Evolutionary conservation across 2,113 vertebrate species (phyloP).

Genomic region (Neodontobutis hainanensis): DNA sequence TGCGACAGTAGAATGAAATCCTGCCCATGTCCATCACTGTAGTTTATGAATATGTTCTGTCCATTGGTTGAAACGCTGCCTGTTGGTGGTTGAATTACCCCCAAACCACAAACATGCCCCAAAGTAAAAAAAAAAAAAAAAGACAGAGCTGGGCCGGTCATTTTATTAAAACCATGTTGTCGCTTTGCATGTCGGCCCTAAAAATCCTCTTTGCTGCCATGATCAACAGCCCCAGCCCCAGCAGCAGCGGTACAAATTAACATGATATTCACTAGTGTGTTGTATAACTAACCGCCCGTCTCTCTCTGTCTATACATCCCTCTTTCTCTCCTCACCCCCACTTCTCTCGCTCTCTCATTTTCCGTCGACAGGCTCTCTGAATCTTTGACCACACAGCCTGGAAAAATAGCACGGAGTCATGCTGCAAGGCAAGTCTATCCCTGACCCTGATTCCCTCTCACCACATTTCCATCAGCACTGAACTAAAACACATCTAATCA

Average conservation of each 20-base stretch:
- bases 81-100: constrained; percentile 60
- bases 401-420: constrained; percentile 83
- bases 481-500: constrained; percentile 83
- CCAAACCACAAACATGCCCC: constrained; percentile 62
- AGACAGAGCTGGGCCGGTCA: constrained; percentile 54
- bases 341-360: constrained; percentile 71
- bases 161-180: constrained; percentile 61
- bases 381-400: constrained; percentile 80
- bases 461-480: constrained; percentile 83
- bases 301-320: constrained; percentile 54
- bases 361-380: constrained; percentile 76
- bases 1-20: too few species aligned
- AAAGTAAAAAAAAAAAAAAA: constrained; percentile 56
- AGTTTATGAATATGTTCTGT: constrained; percentile 58
- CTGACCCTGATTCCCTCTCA: constrained; percentile 83
- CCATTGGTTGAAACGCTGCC: constrained; percentile 56
- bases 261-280: constrained; percentile 30
- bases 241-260: constrained; percentile 36
- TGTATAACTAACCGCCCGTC: constrained; percentile 33
- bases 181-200: constrained; percentile 40
- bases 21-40: constrained; percentile 32
- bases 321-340: constrained; percentile 57
- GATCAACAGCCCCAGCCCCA: constrained; percentile 50
- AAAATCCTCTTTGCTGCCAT: constrained; percentile 22
- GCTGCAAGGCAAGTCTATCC: constrained; percentile 80